These are phyloP conservation scores for Rhinogobio ventralis DNA, from an alignment of 2,797 vertebrate species.

Conservation along the genomic window DNA sequence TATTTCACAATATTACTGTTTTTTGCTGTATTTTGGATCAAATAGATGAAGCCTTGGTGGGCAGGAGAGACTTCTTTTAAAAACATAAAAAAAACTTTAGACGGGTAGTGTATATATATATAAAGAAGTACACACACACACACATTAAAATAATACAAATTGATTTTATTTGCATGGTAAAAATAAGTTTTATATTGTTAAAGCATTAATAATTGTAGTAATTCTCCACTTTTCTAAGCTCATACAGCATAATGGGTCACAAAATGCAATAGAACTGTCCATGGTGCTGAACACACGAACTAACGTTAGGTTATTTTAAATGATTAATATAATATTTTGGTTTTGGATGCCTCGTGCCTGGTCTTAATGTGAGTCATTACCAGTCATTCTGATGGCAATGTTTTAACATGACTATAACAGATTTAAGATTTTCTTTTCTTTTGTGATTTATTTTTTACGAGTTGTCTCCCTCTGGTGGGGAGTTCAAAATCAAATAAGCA, in stretches of 20 bases:
- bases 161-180: not conserved
- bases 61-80: too few species aligned
- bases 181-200: not conserved
- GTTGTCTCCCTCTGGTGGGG: slow-evolving; percentile 28
- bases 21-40: too few species aligned
- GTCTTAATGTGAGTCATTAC: not conserved
- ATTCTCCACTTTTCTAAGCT: not conserved
- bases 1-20: too few species aligned
- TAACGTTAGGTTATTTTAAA: not conserved
- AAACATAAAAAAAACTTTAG: too few species aligned
- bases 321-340: not conserved
- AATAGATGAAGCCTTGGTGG: too few species aligned
- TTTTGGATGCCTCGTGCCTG: not conserved
- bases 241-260: not conserved
- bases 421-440: not conserved
- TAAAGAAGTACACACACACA: too few species aligned
- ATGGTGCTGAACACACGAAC: not conserved
- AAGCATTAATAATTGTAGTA: not conserved
- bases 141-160: not conserved
- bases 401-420: not conserved
- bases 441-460: not conserved
- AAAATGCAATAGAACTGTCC: not conserved
- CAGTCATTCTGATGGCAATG: not conserved
- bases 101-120: too few species aligned
- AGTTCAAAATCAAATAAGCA: not conserved